phyloP scores from a whole-genome alignment of 2,797 vertebrate species.

The Platyrinchus mystaceus region DNA sequence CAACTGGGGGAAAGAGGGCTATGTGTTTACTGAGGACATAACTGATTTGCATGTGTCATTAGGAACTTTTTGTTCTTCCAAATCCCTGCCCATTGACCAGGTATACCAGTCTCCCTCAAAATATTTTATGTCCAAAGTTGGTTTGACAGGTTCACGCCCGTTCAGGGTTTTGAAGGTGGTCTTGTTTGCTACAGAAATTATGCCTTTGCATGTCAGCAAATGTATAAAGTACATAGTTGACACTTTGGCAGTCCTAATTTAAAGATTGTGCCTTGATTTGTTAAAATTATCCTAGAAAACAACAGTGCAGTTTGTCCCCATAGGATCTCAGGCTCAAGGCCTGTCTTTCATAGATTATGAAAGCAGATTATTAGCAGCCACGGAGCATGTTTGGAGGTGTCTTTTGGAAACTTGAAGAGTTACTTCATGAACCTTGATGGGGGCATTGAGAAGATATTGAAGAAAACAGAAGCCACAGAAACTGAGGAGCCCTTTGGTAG shows the following conservation, averaged over 20 bases:
- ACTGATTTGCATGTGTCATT: not conserved
- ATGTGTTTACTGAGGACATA: not conserved
- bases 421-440: not conserved
- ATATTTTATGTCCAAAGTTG: not conserved
- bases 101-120: not conserved
- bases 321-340: not conserved
- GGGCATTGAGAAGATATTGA: not conserved
- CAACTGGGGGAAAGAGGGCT: not conserved
- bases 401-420: not conserved
- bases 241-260: not conserved
- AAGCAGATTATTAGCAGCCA: not conserved
- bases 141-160: not conserved
- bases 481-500: not conserved
- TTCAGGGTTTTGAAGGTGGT: not conserved
- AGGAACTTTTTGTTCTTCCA: not conserved
- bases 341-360: not conserved
- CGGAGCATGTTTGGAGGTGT: not conserved
- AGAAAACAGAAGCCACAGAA: not conserved
- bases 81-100: not conserved
- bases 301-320: not conserved
- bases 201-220: not conserved
- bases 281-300: not conserved
- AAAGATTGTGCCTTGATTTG: not conserved
- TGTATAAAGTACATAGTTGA: not conserved
- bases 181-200: not conserved